Percentiles rank a stretch among this genome's conserved stretches.
phyloP scores from a whole-genome alignment of 1,140 invertebrate species.

The Neodiprion pinetum region DNA sequence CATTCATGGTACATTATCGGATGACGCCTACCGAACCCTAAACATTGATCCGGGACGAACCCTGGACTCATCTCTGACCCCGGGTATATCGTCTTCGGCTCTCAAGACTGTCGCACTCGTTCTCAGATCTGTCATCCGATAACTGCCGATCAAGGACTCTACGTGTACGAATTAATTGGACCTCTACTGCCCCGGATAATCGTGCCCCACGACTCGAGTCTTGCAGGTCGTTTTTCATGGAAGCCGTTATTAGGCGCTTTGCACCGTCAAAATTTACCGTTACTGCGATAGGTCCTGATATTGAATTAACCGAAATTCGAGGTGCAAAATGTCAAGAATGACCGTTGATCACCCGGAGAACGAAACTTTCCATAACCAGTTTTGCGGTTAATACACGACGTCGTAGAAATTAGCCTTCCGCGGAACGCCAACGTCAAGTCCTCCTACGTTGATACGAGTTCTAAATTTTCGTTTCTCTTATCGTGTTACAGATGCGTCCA shows the following conservation, averaged over 20 bases:
- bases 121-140: slow-evolving; percentile 1
- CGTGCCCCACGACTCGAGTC: background rate
- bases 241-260: background rate
- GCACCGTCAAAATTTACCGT: background rate
- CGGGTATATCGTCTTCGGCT: background rate
- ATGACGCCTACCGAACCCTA: background rate
- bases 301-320: background rate
- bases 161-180: background rate
- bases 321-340: too few relatives aligned
- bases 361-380: too few relatives aligned
- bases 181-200: background rate
- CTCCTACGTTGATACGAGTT: background rate
- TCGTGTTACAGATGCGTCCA: slow-evolving; percentile 22
- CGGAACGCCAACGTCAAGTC: too few relatives aligned
- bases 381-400: too few relatives aligned
- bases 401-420: too few relatives aligned
- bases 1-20: background rate
- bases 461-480: background rate
- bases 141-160: background rate
- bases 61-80: slow-evolving; percentile 3
- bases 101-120: background rate
- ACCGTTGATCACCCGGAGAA: too few relatives aligned
- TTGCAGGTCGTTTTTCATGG: background rate
- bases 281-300: background rate
- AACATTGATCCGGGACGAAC: background rate